phyloP scores from a whole-genome alignment of 2,113 vertebrate genomes.

The Oenanthe melanoleuca region DNA sequence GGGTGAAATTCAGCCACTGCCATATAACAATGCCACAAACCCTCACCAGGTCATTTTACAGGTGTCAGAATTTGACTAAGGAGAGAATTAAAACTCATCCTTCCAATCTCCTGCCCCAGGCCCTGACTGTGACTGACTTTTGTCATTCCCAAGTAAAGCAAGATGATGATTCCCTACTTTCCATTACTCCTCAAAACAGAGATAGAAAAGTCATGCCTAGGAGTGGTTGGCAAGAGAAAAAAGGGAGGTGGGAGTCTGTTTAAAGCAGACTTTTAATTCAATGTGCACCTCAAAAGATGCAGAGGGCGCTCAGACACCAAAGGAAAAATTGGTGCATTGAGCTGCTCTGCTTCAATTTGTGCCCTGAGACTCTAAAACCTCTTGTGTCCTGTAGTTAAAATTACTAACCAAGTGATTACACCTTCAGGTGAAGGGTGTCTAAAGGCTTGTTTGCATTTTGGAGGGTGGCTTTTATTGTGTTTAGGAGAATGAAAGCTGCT shows the following conservation, averaged over 20 bases:
- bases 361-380: not conserved
- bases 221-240: not conserved
- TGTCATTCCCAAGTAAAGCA: not conserved
- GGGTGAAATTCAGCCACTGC: not conserved
- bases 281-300: not conserved
- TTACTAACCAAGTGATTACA: not conserved
- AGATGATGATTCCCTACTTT: not conserved
- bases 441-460: not conserved
- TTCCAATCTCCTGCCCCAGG: not conserved
- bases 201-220: not conserved
- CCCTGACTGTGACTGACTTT: not conserved
- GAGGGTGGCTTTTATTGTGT: not conserved
- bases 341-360: not conserved
- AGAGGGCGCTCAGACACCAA: constrained; percentile 35
- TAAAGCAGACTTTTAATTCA: not conserved
- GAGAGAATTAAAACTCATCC: not conserved
- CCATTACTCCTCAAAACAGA: not conserved
- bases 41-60: not conserved
- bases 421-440: not conserved
- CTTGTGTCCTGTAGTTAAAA: not conserved
- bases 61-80: not conserved
- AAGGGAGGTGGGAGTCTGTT: not conserved
- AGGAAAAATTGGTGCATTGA: not conserved
- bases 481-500: not conserved
- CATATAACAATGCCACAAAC: not conserved